phyloP scores from a whole-genome alignment of 23 tunicate species.

The Corella eumyota region DNA sequence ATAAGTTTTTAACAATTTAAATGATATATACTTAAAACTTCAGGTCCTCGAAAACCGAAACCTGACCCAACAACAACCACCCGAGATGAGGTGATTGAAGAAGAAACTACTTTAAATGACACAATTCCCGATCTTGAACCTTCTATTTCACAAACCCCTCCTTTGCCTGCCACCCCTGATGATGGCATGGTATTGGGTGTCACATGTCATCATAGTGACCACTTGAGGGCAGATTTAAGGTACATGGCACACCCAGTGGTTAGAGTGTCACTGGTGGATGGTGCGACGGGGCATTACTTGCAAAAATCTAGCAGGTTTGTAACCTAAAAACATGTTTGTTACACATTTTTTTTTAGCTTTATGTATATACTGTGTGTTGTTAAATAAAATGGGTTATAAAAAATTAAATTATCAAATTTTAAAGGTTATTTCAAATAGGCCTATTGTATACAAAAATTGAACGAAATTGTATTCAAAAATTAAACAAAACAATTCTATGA shows the following conservation, averaged over 20 bases:
- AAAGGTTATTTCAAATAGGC: too few species aligned
- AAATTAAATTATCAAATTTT: too few species aligned
- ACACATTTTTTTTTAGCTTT: too few species aligned
- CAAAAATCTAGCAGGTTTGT: conserved; percentile 44
- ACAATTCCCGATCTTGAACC: too few species aligned
- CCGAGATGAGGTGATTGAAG: too few species aligned
- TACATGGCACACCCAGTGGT: conserved; percentile 79
- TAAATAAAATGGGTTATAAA: too few species aligned
- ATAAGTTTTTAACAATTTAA: too few species aligned
- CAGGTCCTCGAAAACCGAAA: too few species aligned
- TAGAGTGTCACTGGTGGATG: conserved; percentile 75
- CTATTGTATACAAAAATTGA: background rate
- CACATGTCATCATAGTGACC: conserved; percentile 72
- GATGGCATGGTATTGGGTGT: conserved; percentile 58
- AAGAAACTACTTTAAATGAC: too few species aligned
- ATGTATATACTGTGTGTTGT: too few species aligned
- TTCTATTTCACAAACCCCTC: conserved; percentile 4
- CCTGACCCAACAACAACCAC: too few species aligned
- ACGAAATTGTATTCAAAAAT: background rate
- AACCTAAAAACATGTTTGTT: background rate
- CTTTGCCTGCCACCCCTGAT: conserved; percentile 11
- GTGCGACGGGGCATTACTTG: conserved; percentile 38
- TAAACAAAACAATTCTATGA: background rate
- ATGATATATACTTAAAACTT: too few species aligned
- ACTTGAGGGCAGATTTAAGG: conserved; percentile 58